phyloP scores from a whole-genome alignment of 2,113 vertebrate species.

The Rhynchomys soricoides region DNA sequence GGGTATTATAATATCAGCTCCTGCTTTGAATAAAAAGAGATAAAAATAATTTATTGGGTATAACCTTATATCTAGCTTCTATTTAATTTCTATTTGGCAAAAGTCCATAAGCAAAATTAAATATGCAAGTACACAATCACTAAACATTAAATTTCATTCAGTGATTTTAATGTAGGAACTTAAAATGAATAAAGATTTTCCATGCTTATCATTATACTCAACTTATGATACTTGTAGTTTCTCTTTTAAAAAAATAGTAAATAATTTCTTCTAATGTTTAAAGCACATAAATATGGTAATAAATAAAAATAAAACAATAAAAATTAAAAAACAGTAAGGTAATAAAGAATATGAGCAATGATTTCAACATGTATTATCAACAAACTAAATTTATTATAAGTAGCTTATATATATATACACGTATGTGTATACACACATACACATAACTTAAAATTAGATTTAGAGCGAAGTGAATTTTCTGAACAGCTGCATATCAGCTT shows the following conservation, averaged over 20 bases:
- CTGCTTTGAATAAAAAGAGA: background rate
- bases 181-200: background rate
- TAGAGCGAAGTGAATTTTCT: conserved; percentile 79
- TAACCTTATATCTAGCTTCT: background rate
- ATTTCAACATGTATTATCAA: background rate
- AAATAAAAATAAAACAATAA: background rate
- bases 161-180: background rate
- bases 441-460: conserved; percentile 48
- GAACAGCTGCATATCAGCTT: conserved; percentile 75
- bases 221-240: fast-evolving
- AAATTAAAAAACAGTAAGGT: background rate
- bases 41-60: background rate
- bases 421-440: too few species aligned
- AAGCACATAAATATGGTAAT: background rate
- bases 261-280: background rate
- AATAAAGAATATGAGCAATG: fast-evolving
- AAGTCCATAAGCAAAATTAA: background rate
- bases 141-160: background rate
- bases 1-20: too few species aligned
- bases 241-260: background rate
- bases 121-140: background rate
- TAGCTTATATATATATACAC: too few species aligned
- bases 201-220: background rate
- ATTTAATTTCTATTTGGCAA: background rate
- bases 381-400: background rate